Evolutionary conservation across 2,113 vertebrate species (phyloP).

Genomic region (Periophthalmodon schlosseri): DNA sequence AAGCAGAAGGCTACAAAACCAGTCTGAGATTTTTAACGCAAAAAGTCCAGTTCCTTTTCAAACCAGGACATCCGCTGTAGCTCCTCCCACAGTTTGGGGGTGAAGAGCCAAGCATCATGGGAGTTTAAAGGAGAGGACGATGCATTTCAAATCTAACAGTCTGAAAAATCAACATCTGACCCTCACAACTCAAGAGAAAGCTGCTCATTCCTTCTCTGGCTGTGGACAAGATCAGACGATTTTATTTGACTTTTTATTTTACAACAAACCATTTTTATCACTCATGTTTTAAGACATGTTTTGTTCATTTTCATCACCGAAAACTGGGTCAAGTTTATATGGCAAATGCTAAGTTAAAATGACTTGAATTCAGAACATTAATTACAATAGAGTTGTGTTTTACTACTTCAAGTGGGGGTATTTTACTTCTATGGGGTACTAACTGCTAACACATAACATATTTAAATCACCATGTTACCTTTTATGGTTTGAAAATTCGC

Average conservation of each 20-base stretch:
- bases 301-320: conserved; percentile 24
- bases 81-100: conserved; percentile 64
- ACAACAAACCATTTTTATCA: conserved; percentile 9
- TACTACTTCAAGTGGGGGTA: too few relatives aligned
- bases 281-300: conserved; percentile 27
- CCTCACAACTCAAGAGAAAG: conserved; percentile 61
- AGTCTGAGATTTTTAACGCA: conserved; percentile 43
- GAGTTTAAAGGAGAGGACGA: conserved; percentile 44
- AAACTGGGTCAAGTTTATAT: neutral
- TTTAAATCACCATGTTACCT: too few relatives aligned
- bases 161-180: conserved; percentile 29
- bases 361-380: too few relatives aligned
- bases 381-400: too few relatives aligned
- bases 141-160: conserved; percentile 45
- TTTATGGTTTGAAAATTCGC: too few relatives aligned
- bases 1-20: conserved; percentile 59
- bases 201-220: conserved; percentile 78
- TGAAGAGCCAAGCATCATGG: conserved; percentile 77
- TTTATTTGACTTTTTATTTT: neutral
- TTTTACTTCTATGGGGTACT: too few relatives aligned
- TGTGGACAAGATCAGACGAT: conserved; percentile 32
- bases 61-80: conserved; percentile 69
- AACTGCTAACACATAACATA: too few relatives aligned
- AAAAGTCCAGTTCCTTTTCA: conserved; percentile 52
- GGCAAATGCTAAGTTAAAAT: neutral